Evolutionary conservation across 2,797 vertebrate species (phyloP).

Genomic region (Melanotaenia boesemani): DNA sequence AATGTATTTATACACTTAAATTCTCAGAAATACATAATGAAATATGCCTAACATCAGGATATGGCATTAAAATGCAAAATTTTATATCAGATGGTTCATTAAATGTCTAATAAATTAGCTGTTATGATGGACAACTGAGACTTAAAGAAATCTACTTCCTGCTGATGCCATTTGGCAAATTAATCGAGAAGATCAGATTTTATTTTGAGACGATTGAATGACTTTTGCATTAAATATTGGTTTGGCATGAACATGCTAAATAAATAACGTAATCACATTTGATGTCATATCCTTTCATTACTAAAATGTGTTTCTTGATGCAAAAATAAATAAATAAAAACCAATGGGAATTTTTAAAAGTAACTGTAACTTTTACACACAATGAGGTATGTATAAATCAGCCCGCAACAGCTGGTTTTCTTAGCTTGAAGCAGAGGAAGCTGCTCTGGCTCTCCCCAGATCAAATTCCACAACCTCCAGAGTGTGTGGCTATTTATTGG

Average conservation of each 20-base stretch:
- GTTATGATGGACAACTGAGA: not conserved
- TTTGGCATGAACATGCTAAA: not conserved
- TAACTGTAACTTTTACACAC: not conserved
- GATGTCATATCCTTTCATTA: not conserved
- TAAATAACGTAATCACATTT: not conserved
- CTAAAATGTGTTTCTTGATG: not conserved
- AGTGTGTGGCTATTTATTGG: conserved; percentile 15
- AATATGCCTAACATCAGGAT: not conserved
- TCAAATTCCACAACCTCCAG: conserved; percentile 7
- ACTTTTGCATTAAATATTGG: not conserved
- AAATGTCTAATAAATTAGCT: not conserved
- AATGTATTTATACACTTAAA: not conserved
- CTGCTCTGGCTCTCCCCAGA: conserved; percentile 8
- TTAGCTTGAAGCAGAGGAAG: conserved; percentile 20
- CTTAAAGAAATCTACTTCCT: not conserved
- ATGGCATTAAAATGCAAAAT: not conserved
- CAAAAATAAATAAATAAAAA: not conserved
- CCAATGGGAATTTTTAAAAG: not conserved
- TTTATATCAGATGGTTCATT: not conserved
- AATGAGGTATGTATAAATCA: not conserved
- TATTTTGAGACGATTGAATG: not conserved
- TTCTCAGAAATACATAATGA: not conserved
- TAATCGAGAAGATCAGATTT: not conserved
- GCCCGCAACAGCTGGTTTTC: not conserved
- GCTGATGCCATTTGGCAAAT: not conserved